Conservation (phyloP, 2,113 vertebrate genomes). For the Peromyscus leucopus region DNA sequence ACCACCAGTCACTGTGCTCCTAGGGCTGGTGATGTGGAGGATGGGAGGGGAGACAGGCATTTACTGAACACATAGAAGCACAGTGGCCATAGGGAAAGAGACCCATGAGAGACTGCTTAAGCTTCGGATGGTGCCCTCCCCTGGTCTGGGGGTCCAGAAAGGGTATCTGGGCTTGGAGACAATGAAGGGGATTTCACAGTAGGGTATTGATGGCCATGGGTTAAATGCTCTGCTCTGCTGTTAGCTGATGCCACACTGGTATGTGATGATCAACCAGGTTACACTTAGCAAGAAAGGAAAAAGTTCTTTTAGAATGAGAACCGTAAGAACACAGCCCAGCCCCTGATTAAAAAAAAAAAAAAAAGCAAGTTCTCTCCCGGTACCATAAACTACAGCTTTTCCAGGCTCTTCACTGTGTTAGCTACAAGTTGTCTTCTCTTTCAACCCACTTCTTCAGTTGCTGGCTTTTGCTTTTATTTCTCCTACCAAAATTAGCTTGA, state of each 20-base stretch:
- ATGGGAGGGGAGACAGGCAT: not conserved
- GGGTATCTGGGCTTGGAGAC: not conserved
- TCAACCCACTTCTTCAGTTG: not conserved
- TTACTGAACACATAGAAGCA: not conserved
- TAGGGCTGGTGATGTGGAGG: not conserved
- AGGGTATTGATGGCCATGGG: not conserved
- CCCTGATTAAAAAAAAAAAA: not conserved
- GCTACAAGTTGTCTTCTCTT: not conserved
- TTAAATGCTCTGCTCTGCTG: not conserved
- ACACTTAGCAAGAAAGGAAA: not conserved
- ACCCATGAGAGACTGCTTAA: not conserved
- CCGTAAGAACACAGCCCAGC: not conserved
- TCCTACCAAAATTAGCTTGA: not conserved
- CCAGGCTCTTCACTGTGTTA: not conserved
- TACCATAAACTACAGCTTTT: not conserved
- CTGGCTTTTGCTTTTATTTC: constrained; percentile 32
- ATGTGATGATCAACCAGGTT: not conserved
- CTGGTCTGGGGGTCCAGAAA: not conserved
- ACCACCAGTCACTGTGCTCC: not conserved
- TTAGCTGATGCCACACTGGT: not conserved
- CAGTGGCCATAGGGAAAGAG: not conserved
- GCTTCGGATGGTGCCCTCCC: not conserved
- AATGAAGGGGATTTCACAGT: not conserved
- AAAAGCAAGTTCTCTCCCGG: not conserved
- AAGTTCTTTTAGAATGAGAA: not conserved